Evolutionary conservation across 2,113 vertebrate genomes (phyloP).

Genomic region (Semnornis frantzii): DNA sequence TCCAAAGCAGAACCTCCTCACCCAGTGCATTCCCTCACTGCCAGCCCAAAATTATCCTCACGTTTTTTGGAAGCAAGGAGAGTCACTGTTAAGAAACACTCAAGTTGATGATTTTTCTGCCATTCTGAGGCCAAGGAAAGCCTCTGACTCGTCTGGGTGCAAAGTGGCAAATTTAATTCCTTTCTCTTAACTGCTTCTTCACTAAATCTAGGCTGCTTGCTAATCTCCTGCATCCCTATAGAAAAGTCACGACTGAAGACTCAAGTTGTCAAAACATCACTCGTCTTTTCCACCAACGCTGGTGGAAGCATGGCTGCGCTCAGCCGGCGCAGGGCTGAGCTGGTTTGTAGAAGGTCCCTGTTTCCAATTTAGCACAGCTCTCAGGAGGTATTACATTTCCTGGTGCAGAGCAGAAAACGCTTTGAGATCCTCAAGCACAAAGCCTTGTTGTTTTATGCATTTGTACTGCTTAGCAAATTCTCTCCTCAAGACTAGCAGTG

Average conservation of each 20-base stretch:
- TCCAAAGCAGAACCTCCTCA: not conserved
- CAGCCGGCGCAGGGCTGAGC: not conserved
- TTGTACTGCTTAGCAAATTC: constrained; percentile 40
- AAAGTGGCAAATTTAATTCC: constrained; percentile 25
- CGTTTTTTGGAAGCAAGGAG: not conserved
- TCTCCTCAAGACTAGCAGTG: constrained; percentile 26
- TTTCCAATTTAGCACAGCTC: constrained; percentile 65
- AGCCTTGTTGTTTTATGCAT: constrained; percentile 62
- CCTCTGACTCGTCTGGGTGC: not conserved
- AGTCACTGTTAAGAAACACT: not conserved
- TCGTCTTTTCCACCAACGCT: constrained; percentile 26
- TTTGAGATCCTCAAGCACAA: constrained; percentile 67
- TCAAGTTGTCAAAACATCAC: constrained; percentile 56
- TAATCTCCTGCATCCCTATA: constrained; percentile 19
- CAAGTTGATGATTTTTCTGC: not conserved
- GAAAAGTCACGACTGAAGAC: constrained; percentile 50
- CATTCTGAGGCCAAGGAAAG: not conserved
- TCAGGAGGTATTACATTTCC: constrained; percentile 66
- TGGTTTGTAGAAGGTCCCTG: constrained; percentile 50
- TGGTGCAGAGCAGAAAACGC: constrained; percentile 49
- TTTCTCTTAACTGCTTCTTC: constrained; percentile 10
- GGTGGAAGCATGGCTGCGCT: constrained; percentile 36
- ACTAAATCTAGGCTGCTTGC: not conserved
- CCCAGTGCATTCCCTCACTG: not conserved
- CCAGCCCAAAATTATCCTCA: rapidly evolving